Conservation (phyloP, 2,888 invertebrate species). For the Diadegma fenestrale region DNA sequence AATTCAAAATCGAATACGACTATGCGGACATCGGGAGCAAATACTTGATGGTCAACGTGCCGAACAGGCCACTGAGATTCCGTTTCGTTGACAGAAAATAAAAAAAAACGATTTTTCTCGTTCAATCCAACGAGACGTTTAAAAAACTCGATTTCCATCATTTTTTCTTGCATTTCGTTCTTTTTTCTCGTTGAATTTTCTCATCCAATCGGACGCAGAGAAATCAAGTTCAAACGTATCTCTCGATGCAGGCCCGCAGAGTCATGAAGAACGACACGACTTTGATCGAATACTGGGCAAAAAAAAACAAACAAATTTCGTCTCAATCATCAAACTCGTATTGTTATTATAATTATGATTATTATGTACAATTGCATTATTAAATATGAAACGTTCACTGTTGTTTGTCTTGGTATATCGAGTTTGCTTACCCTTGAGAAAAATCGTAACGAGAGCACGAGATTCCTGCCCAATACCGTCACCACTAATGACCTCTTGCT, state of each 20-base stretch:
- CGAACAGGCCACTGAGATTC: constrained; percentile 88
- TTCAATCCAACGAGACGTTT: not conserved
- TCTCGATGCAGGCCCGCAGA: constrained; percentile 62
- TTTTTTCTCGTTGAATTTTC: not conserved
- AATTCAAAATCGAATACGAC: constrained; percentile 89
- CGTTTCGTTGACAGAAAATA: constrained; percentile 87
- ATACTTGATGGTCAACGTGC: constrained; percentile 87
- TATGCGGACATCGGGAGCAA: constrained; percentile 88
- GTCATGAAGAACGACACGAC: constrained; percentile 69
- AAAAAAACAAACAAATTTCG: constrained; percentile 15
- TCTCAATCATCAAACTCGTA: not conserved
- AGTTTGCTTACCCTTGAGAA: constrained; percentile 67
- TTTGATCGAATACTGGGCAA: constrained; percentile 64
- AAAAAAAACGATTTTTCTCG: not conserved
- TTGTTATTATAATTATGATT: not conserved
- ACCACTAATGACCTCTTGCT: constrained; percentile 71
- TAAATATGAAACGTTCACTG: not conserved
- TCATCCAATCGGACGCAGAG: not conserved
- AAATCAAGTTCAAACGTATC: constrained; percentile 26
- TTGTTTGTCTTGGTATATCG: not conserved
- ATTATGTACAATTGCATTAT: not conserved
- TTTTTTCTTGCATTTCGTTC: not conserved
- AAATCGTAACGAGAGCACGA: constrained; percentile 69
- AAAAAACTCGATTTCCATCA: not conserved
- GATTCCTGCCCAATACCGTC: constrained; percentile 55